Evolutionary conservation across 2,797 vertebrate species (phyloP), one percentile per base, ranked within the genome.

Genomic region (Smutsia temminckii): DNA sequence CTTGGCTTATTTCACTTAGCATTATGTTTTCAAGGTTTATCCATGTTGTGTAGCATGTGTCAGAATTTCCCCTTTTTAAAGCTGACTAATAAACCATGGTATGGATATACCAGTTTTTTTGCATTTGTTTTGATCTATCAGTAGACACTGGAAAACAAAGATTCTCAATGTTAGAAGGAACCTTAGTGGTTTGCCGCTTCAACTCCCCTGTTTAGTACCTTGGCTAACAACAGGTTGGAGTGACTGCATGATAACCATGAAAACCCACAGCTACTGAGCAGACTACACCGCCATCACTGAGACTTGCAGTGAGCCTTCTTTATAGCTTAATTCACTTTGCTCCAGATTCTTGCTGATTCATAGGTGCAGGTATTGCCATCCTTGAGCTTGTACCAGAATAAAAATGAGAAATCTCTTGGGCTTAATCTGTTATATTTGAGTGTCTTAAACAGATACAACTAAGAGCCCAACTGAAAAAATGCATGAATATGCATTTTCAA

Each of bases 341-440:
- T 81, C 29, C 23, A 68, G 72, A 37, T 57, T 46, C 95, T 66
- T 37, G 32, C 66, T 29, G 34, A 46, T 53, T 94, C 71, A 80
- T 93, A 32, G 46, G 29, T 68, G 25, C n/a, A 49, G 17, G 40
- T 46, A 27, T 83, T 63, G 3, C 55, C 10, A 1, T 71, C 27
- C 86, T 77, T 77, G 42, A 8, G 49, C 49, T 77, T 95, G 6
- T 32, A 32, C 40, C 72, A 85, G 21, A 95, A 77, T 92, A 72
- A 75, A 57, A 81, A 85, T 63, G 72, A 92, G 40, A 91, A 71
- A 18, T 95, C 27, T 64, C 3, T 72, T 61, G 27, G 17, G 9
- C 59, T 66, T 71, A 23, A 74, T 83, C 29, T 93, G 86, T 20
- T 74, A 6, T 55, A 20, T 46, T 75, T 89, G 55, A 92, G 40